Evolutionary conservation across 2,113 vertebrate genomes (phyloP).

Genomic region (Centropus unirufus): DNA sequence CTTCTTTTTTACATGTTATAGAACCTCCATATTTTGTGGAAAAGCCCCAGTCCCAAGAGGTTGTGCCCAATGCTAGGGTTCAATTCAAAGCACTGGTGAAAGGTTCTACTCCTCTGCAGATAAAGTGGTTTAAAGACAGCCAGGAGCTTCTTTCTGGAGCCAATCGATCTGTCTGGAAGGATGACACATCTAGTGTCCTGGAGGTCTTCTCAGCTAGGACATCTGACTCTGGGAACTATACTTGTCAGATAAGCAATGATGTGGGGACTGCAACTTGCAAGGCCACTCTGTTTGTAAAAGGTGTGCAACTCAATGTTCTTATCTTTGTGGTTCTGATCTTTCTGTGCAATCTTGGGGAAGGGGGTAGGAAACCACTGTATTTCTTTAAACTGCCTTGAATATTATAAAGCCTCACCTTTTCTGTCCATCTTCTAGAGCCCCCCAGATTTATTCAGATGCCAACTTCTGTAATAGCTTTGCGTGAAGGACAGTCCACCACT

Average conservation of each 20-base stretch:
- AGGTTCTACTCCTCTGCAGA: constrained; percentile 89
- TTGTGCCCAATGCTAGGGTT: constrained; percentile 89
- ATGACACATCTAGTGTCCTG: constrained; percentile 87
- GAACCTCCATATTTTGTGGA: constrained; percentile 93
- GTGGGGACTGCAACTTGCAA: constrained; percentile 90
- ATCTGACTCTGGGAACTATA: constrained; percentile 90
- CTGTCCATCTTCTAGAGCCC: constrained; percentile 82
- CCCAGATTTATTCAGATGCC: constrained; percentile 92
- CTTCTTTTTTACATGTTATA: constrained; percentile 67
- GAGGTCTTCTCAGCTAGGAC: constrained; percentile 91
- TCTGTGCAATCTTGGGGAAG: background rate
- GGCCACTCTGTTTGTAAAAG: constrained; percentile 93
- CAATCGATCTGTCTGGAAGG: constrained; percentile 87
- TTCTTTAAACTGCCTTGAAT: background rate
- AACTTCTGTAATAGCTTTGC: constrained; percentile 86
- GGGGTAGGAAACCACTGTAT: background rate
- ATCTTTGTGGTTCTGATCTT: background rate
- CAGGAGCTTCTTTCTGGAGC: constrained; percentile 88
- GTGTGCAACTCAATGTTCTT: constrained; percentile 70
- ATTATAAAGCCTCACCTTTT: constrained; percentile 7
- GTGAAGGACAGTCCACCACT: constrained; percentile 85
- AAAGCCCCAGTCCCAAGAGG: constrained; percentile 90
- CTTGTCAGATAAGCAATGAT: constrained; percentile 94
- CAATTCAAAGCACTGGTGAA: constrained; percentile 88
- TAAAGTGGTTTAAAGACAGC: constrained; percentile 96